Percentiles rank a stretch among this genome's conserved stretches.
Evolutionary conservation across 2,797 vertebrate genomes (phyloP).

Genomic region (Graptemys geographica): DNA sequence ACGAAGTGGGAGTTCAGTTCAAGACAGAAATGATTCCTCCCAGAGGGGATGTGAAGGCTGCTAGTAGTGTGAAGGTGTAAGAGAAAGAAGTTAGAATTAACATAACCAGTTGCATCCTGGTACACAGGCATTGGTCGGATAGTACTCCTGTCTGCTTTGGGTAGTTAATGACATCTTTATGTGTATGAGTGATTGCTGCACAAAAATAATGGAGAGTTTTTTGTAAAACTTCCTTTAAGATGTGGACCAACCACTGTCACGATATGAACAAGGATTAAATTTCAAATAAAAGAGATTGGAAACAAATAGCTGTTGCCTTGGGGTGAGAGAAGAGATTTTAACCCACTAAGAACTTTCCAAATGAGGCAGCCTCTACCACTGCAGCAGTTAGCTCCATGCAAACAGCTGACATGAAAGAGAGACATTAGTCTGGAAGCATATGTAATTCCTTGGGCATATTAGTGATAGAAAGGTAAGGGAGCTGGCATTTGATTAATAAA

Average conservation of each 20-base stretch:
- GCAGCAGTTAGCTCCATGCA: not conserved
- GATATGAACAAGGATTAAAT: constrained; percentile 7
- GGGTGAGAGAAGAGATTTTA: not conserved
- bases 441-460: not conserved
- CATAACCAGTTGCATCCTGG: not conserved
- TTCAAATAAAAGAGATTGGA: constrained; percentile 25
- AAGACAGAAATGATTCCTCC: not conserved
- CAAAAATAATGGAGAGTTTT: not conserved
- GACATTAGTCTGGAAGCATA: not conserved
- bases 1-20: constrained; percentile 22
- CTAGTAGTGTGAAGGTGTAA: not conserved
- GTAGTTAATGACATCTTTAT: constrained; percentile 29
- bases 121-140: not conserved
- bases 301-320: not conserved
- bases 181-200: constrained; percentile 28
- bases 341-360: not conserved
- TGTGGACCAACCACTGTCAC: not conserved
- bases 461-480: not conserved
- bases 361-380: not conserved
- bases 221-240: not conserved
- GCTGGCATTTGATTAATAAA: not conserved
- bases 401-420: not conserved
- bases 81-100: constrained; percentile 29
- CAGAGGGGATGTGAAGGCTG: constrained; percentile 18
- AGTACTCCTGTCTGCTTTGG: constrained; percentile 14